Conservation (phyloP, 2,888 invertebrate genomes). For the Euclidia mi region DNA sequence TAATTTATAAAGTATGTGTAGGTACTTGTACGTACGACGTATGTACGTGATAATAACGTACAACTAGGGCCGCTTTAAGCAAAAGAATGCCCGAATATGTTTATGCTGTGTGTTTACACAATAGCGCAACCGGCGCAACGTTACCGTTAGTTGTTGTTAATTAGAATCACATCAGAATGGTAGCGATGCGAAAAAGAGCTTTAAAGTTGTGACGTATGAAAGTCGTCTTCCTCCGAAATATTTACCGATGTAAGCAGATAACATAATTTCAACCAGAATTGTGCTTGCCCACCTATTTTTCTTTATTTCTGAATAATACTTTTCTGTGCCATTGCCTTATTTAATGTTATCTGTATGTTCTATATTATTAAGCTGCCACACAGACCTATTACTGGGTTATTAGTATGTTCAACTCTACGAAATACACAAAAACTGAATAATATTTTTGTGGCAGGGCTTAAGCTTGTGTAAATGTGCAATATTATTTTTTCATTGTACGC, state of each 20-base stretch:
- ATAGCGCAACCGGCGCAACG: too few relatives aligned
- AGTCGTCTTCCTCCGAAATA: slow-evolving; percentile 73
- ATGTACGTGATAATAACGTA: too few relatives aligned
- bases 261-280: slow-evolving; percentile 55
- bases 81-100: too few relatives aligned
- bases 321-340: slow-evolving; percentile 73
- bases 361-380: slow-evolving; percentile 7
- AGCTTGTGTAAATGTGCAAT: slow-evolving; percentile 52
- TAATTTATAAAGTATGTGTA: too few relatives aligned
- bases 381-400: too few relatives aligned
- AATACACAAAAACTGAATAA: too few relatives aligned
- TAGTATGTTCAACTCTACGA: too few relatives aligned
- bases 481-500: slow-evolving; percentile 25
- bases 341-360: slow-evolving; percentile 21
- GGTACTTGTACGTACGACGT: too few relatives aligned
- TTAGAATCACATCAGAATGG: slow-evolving; percentile 6
- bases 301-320: slow-evolving; percentile 51
- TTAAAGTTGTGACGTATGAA: slow-evolving; percentile 41
- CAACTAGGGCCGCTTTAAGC: too few relatives aligned
- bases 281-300: slow-evolving; percentile 74
- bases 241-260: slow-evolving; percentile 54
- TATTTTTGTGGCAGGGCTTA: background rate
- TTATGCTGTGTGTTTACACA: too few relatives aligned
- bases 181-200: slow-evolving; percentile 25
- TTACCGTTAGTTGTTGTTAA: background rate